Evolutionary conservation across 2,888 invertebrate genomes (phyloP), one percentile per base, ranked within the genome.

Genomic region (Drosophila tanythrix): DNA sequence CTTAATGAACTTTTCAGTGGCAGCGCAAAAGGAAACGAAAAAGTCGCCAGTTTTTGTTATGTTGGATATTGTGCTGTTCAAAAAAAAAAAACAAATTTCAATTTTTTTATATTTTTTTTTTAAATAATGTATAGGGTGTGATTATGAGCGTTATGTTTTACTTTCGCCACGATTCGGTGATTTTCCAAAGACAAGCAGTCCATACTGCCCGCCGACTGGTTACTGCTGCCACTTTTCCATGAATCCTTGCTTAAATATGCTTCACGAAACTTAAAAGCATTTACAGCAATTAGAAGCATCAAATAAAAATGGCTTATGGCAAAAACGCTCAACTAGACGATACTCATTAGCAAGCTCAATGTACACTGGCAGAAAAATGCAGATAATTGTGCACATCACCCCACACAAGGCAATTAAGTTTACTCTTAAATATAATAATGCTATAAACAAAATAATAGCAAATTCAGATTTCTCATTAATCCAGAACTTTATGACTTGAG

Each of bases 1-100:
- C 88, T 90, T 88, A 88, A 88, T 90, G 88, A 88, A 87, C 89
- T 88, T 88, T 88, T 89, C 81, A 82, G 82, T 84, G 85, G 76
- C 85, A 89, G 73, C 58, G 68, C 51, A 71, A 61, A 74, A 68
- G 56, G 58, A 62, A 53, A 58, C 59, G 66, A 63, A 74, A 43
- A 57, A 57, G 29, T 57, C 33, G 43, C 52, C 48, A 60, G 74
- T 82, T 86, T 83, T 88, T 82, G 77, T 83, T 88, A 75, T 90
- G 89, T 90, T 80, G 86, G 76, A 82, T 78, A 79, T 82, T 75
- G 48, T 66, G 74, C 70, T 79, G 50, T 40, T 67, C 59, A 50
- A 21, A 21, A 43, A 46, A 46, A 51, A 79, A 79, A 76, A 53
- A 67, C 61, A 83, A 77, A 68, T 89, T 84, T 62, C 56, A 70